Evolutionary conservation across 2,113 vertebrate species (phyloP), one percentile per base, ranked within the genome.

Genomic region (Eonycteris spelaea): DNA sequence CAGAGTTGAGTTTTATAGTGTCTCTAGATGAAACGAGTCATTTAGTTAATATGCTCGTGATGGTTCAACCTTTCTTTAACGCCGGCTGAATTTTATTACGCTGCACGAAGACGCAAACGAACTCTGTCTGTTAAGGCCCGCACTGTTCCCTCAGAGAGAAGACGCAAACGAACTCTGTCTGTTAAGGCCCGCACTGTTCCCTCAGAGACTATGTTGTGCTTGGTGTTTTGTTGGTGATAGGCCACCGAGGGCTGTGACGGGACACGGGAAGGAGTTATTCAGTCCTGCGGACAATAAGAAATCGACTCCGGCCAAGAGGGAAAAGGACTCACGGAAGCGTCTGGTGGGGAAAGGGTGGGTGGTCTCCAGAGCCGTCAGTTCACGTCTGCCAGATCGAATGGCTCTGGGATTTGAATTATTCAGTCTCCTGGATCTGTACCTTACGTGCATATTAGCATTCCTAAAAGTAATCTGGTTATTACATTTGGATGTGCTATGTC

Each of bases 11-110:
- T 94, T 95, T 96, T 91, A 97, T 79, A 15, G 61, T 53, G 71
- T 94, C 92, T 97, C 90, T 79, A 45, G 96, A 96, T 92, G 80
- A 95, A 96, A 96, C 74, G 71, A 95, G 57, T 86, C 84, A 30
- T 95, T 89, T 87, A 45, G 92, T 92, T 97, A 95, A 95, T 92
- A 88, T 86, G 96, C 92, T 91, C 51, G 24, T 51, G 95, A 88
- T 92, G 65, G 79, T 48, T 74, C 61, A 70, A 92, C 95, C 86
- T 91, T 96, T 67, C 91, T 95, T 89, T 77, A 91, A 96, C 80
- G 53, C 79, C 9, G 14, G 53, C 70, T 96, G 94, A 61, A 84
- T 28, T 78, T 78, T 19, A 90, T 97, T 88, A 10, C 68, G 95
- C 33, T 67, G 93, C 94, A 57, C 24, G 53, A 95, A 71, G 79